These are phyloP conservation scores for Aleiodes testaceus DNA, from an alignment of 2,888 invertebrate genomes.

Conservation along the genomic window DNA sequence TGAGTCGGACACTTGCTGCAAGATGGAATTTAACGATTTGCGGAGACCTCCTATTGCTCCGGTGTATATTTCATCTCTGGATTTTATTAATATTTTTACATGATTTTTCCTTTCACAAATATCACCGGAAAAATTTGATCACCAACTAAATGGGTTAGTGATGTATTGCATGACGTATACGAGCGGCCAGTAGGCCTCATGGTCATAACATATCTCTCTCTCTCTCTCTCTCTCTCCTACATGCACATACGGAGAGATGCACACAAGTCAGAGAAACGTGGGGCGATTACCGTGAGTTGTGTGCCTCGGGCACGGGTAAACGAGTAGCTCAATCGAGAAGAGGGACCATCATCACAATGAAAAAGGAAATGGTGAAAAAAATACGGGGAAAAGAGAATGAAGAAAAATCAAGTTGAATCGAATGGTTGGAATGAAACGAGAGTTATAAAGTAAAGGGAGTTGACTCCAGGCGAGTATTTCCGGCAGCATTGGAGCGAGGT, in stretches of 20 bases:
- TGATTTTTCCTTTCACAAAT: too few relatives aligned
- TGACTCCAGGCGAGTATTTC: constrained; percentile 20
- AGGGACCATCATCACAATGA: constrained; percentile 9
- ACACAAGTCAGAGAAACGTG: constrained; percentile 9
- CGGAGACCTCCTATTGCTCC: constrained; percentile 6
- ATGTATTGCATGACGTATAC: constrained; percentile 40
- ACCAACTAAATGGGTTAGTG: constrained; percentile 42
- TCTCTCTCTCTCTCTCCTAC: not conserved
- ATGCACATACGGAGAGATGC: constrained; percentile 7
- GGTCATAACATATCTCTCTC: constrained; percentile 29
- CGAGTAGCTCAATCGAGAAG: constrained; percentile 29
- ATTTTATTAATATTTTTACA: too few relatives aligned
- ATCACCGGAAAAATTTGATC: constrained; percentile 19
- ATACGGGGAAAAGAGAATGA: constrained; percentile 29
- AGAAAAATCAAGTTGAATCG: constrained; percentile 10
- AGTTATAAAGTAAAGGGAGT: constrained; percentile 19
- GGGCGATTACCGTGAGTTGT: constrained; percentile 28
- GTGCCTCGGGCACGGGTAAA: constrained; percentile 31
- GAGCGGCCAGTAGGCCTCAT: constrained; percentile 25
- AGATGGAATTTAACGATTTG: constrained; percentile 40
- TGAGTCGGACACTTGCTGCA: constrained; percentile 27
- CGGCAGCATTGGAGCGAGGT: constrained; percentile 15
- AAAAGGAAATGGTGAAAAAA: constrained; percentile 26
- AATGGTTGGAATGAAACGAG: constrained; percentile 34
- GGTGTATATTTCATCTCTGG: not conserved